Base-by-base conservation (phyloP, 2,113 vertebrate genomes). In the Bufo bufo region DNA sequence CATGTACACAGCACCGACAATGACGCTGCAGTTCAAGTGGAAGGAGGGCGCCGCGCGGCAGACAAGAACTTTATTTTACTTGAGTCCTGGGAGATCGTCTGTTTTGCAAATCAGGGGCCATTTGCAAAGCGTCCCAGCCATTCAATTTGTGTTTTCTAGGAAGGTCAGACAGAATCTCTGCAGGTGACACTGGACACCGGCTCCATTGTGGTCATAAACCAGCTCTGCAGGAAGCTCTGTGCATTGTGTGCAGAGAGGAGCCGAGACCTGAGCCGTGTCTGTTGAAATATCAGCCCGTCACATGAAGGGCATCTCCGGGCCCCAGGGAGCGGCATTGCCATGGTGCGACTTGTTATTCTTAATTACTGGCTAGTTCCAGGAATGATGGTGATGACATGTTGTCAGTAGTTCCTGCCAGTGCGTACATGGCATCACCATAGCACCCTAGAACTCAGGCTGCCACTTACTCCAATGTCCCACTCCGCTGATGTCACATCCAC, bases 321-420 rank as follows among this genome's bases (percentile, higher is more conserved):
- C 61, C 86, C 6, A 47, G 86, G 80, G 79, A 82, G 45, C 19
- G 58, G 45, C 69, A 83, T 83, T 52, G 47, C 79, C 86, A 88
- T 88, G 86, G 79, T 74, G 58, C 66, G 0, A 69, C 71, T 83
- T 88, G 79, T 82, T 87, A 33, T 58, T n/a, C 56, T 74, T 88
- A 83, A 88, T 88, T 82, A 83, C 20, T 54, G 86, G 7, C 83
- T 82, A 20, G 78, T 50, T 88, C 86, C 78, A 58, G 86, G 86
- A 88, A 49, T 74, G 33, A 82, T 54, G 13, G 66, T 50, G 23
- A 61, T 61, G 58, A 85, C 52, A 47, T 12, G 8, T 5, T 54
- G 63, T n/a, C 45, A 45, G 4, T 14, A 74, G 43, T 82, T 87
- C 33, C 52, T 59, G 54, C 14, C 45, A 50, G 52, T 33, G 33